A percentile compares a stretch with the other conserved stretches of the same genome.
phyloP scores from a whole-genome alignment of 2,888 invertebrate species.

The Drosophila testacea region DNA sequence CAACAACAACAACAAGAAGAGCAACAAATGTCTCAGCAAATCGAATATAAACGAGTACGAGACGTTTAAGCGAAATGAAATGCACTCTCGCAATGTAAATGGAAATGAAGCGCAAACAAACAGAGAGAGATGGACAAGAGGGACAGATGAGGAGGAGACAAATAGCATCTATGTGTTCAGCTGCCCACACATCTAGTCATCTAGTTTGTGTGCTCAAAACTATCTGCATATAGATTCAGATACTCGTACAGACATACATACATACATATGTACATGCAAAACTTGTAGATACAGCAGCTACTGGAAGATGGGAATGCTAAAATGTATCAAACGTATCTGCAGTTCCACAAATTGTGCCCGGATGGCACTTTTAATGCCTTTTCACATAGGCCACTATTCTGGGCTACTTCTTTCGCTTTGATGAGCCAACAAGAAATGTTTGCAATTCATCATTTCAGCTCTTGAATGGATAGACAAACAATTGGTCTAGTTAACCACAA shows the following conservation, averaged over 20 bases:
- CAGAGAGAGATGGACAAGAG: not conserved
- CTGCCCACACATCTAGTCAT: constrained; percentile 48
- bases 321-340: constrained; percentile 11
- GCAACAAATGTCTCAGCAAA: constrained; percentile 38
- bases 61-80: constrained; percentile 27
- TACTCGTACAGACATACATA: not conserved
- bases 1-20: no score
- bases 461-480: constrained; percentile 8
- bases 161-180: constrained; percentile 27
- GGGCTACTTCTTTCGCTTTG: constrained; percentile 18
- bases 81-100: constrained; percentile 41
- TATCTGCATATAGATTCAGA: constrained; percentile 2
- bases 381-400: not conserved
- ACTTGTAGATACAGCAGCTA: constrained; percentile 2
- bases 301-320: not conserved
- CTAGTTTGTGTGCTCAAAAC: not conserved
- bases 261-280: constrained; percentile 7
- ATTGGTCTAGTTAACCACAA: constrained; percentile 20
- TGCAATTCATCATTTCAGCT: constrained; percentile 53
- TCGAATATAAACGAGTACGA: constrained; percentile 22
- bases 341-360: constrained; percentile 13
- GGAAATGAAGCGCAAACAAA: constrained; percentile 31
- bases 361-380: constrained; percentile 12
- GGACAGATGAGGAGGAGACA: not conserved
- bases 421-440: constrained; percentile 27